These are phyloP conservation scores for Pantherophis vulpinus DNA, from an alignment of 2,797 vertebrate genomes.

Conservation along the genomic window DNA sequence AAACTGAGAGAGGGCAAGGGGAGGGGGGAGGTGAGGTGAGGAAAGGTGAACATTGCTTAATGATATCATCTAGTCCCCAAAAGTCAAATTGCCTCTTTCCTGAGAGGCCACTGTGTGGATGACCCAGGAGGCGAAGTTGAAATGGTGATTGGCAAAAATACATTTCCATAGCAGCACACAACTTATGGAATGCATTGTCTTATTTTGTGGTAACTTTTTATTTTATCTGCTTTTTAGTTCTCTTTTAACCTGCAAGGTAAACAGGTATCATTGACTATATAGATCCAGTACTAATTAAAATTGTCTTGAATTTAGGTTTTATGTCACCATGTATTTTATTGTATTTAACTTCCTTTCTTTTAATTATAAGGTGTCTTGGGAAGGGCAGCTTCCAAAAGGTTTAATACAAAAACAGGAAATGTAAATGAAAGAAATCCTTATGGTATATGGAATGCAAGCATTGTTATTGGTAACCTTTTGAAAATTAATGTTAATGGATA, in stretches of 20 bases:
- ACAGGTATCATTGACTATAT: neutral
- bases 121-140: neutral
- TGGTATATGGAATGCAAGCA: neutral
- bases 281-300: neutral
- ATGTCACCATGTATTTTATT: neutral
- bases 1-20: neutral
- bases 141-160: neutral
- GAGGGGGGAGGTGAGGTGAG: neutral
- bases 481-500: neutral
- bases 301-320: neutral
- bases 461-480: neutral
- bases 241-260: neutral
- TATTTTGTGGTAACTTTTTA: neutral
- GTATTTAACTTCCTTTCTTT: neutral
- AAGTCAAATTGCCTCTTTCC: neutral
- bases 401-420: neutral
- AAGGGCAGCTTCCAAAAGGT: neutral
- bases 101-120: neutral
- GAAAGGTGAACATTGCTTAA: neutral
- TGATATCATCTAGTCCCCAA: neutral
- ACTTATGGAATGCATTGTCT: neutral
- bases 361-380: neutral
- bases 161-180: neutral
- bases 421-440: neutral
- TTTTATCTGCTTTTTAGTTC: neutral